Evolutionary conservation across 2,797 vertebrate species (phyloP).

Genomic region (Meda fulgida): DNA sequence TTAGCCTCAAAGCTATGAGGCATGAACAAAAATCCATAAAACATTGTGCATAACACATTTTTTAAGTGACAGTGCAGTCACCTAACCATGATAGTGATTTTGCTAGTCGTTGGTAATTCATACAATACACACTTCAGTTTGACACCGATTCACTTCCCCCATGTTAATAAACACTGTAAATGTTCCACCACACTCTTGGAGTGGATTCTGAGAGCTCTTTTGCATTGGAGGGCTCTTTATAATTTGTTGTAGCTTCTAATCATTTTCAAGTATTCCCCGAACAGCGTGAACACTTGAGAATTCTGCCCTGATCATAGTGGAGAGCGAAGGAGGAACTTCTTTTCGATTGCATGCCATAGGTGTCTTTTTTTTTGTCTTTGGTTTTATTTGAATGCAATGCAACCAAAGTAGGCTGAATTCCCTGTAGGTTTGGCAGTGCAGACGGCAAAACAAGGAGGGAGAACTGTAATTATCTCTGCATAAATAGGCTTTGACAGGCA

Average conservation of each 20-base stretch:
- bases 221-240: background rate
- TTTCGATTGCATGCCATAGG: slow-evolving; percentile 25
- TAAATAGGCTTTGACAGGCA: slow-evolving; percentile 61
- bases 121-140: background rate
- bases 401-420: slow-evolving; percentile 36
- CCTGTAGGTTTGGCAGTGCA: slow-evolving; percentile 43
- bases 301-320: slow-evolving; percentile 25
- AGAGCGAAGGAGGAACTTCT: slow-evolving; percentile 13
- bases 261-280: slow-evolving; percentile 36
- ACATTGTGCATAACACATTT: background rate
- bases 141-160: background rate
- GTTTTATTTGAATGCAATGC: slow-evolving; percentile 50
- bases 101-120: background rate
- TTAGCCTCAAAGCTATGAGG: background rate
- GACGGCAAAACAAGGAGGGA: slow-evolving; percentile 39
- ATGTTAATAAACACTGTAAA: background rate
- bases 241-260: slow-evolving; percentile 16
- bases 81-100: background rate
- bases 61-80: background rate
- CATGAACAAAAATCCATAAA: background rate
- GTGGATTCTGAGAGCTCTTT: slow-evolving; percentile 7
- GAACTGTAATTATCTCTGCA: slow-evolving; percentile 61
- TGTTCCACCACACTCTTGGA: background rate
- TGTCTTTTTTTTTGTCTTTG: slow-evolving; percentile 24
- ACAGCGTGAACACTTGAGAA: slow-evolving; percentile 28